A percentile compares a stretch with the other conserved stretches of the same genome.
Evolutionary conservation across 2,797 vertebrate genomes (phyloP).

Genomic region (Lithobates sylvaticus): DNA sequence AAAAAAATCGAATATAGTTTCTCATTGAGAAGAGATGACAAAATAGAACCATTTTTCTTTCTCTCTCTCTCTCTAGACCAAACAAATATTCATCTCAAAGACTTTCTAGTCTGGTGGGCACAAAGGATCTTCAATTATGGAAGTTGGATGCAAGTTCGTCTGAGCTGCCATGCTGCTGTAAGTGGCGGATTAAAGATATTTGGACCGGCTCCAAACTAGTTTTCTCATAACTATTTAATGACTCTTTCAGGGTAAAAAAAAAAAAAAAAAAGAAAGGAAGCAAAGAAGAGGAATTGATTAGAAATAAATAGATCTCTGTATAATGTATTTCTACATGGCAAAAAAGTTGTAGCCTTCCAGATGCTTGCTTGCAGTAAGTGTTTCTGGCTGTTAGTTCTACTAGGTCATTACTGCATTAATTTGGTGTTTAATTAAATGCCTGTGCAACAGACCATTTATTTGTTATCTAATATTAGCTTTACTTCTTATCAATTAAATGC

Average conservation of each 20-base stretch:
- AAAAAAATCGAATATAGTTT: too few species aligned
- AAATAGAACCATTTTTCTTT: too few species aligned
- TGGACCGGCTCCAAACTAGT: constrained; percentile 55
- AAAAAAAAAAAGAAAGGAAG: constrained; percentile 42
- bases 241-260: constrained; percentile 41
- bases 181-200: constrained; percentile 52
- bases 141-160: constrained; percentile 39
- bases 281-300: constrained; percentile 62
- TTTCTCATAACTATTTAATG: constrained; percentile 62
- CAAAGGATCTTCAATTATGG: constrained; percentile 59
- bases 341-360: constrained; percentile 79
- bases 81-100: constrained; percentile 26
- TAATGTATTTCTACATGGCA: constrained; percentile 69
- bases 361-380: constrained; percentile 79
- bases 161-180: constrained; percentile 41
- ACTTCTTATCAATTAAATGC: constrained; percentile 87
- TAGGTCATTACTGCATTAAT: constrained; percentile 88
- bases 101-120: background rate
- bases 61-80: too few species aligned
- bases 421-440: constrained; percentile 87
- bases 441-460: constrained; percentile 87
- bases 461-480: constrained; percentile 88
- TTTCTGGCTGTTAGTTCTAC: constrained; percentile 85
- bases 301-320: constrained; percentile 73
- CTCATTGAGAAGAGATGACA: too few species aligned